Percentiles rank a stretch among this genome's conserved stretches.
These are phyloP conservation scores for Ptyas mucosa DNA, from an alignment of 2,113 vertebrate species.

Conservation along the genomic window DNA sequence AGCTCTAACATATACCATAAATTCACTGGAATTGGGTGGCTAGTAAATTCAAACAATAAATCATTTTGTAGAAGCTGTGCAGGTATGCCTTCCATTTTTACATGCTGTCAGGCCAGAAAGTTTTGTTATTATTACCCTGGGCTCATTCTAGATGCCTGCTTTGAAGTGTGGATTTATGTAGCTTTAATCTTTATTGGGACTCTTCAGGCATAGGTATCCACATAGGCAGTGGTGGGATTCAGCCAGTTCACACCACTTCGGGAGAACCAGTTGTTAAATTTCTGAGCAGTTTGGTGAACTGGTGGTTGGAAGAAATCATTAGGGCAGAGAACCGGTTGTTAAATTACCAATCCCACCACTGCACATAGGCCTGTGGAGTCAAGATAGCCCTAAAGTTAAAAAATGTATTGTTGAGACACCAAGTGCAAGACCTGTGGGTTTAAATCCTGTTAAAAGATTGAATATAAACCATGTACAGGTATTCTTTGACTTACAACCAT, in stretches of 20 bases:
- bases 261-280: too few relatives aligned
- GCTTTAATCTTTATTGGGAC: background rate
- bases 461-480: background rate
- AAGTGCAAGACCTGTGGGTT: background rate
- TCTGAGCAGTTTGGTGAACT: too few relatives aligned
- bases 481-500: too few relatives aligned
- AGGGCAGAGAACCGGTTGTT: too few relatives aligned
- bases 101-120: background rate
- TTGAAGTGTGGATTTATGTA: background rate
- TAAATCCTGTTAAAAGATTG: background rate
- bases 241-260: too few relatives aligned
- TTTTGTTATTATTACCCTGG: background rate
- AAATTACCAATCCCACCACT: too few relatives aligned
- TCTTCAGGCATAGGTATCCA: background rate
- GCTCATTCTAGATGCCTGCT: background rate
- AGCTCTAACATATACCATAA: background rate
- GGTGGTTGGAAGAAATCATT: too few relatives aligned
- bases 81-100: background rate
- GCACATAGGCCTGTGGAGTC: too few relatives aligned
- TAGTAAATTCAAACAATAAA: background rate
- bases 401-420: background rate
- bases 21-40: background rate
- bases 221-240: too few relatives aligned
- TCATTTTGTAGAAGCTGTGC: background rate
- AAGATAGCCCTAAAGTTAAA: background rate